Evolutionary conservation across 1,140 invertebrate genomes (phyloP), one percentile per base, ranked within the genome.

Genomic region (Brachionus koreanus): DNA sequence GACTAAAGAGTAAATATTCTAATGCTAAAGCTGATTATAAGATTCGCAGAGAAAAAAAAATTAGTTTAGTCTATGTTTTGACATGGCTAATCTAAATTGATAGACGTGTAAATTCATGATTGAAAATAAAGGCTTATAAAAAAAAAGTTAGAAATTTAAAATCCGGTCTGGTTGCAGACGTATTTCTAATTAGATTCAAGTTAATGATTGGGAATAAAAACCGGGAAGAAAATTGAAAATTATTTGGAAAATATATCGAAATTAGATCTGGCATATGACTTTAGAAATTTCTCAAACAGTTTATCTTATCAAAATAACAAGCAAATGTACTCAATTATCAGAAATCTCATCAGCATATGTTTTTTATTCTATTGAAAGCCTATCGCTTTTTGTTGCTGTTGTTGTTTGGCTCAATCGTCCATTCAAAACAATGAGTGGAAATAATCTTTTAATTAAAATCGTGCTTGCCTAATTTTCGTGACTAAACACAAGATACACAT

Each of bases 61-160:
- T 65, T 65, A 37, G 61, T 33, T 65, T 65, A 65, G 61, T 65
- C 61, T 65, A 65, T 33, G 61, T 13, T 33, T 65, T 65, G 61
- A 65, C 61, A 65, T 65, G 61, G 61, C 61, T 65, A 65, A 65
- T 65, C 25, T 29, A 65, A 65, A 65, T 65, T 65, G 61, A 65
- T 65, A 12, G 61, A 65, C 61, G 61, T 65, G 61, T 65, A 65
- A 65, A 65, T 65, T 65, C 61, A 65, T 65, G 25, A 29, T n/a
- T 65, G 61, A 65, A 65, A 65, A 63, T 33, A 65, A 65, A 33
- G 25, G 25, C 33, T 65, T 65, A n/a, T n/a, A n/a, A n/a, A 46
- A 46, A 46, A 9, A 65, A 37, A 37, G 25, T 65, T 65, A 33
- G 33, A 65, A 65, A 29, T 65, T 65, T 37, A 65, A 65, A 65